Base-by-base conservation (phyloP, 2,797 vertebrate species). In the Rhabdomys pumilio region DNA sequence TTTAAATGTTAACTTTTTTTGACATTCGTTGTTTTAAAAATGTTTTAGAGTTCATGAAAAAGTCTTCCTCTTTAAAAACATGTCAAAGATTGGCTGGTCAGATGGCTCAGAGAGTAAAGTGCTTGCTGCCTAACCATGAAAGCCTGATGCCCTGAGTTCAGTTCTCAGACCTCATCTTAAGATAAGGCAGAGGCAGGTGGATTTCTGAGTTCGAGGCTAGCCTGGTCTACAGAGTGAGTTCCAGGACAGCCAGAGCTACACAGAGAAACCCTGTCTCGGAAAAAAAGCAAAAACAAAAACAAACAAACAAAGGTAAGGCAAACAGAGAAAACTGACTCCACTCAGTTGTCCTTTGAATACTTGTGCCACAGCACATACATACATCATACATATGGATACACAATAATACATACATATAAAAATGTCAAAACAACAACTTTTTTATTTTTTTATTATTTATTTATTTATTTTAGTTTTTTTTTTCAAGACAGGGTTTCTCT, bases 21-120 rank as follows among this genome's bases (percentile, higher is more conserved):
- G 91, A 22, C 67, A 61, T 96, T 93, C 97, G 69, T 85, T 63
- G 50, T n/a, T 86, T n/a, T 17, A 1, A 96, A 94, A 96, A 94
- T 91, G 73, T 38, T 90, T 93, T 96, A 92, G 41, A 96, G 26
- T 95, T 95, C 34, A 47, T 88, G 81, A 92, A 83, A 76, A 95
- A 82, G 4, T 93, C 81, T 73, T 83, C 47, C 31, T 67, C 26
- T 91, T 90, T 89, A 92, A 79, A 96, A 95, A 92, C 34, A 77
- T 77, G 15, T 20, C 34, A 26, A 59, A 89, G 84, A 73, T 38
- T 22, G 84, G 47, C 50, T 55, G 24, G 47, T 53, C 34, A 72
- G 34, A 72, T 87, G 50, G 50, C 65, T 87, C 34, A 72, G 65
- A 38, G 65, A 34, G 31, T n/a, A n/a, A 22, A 13, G 44, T 65